Conservation (phyloP, 1,140 invertebrate species). For the Magallana angulata region DNA sequence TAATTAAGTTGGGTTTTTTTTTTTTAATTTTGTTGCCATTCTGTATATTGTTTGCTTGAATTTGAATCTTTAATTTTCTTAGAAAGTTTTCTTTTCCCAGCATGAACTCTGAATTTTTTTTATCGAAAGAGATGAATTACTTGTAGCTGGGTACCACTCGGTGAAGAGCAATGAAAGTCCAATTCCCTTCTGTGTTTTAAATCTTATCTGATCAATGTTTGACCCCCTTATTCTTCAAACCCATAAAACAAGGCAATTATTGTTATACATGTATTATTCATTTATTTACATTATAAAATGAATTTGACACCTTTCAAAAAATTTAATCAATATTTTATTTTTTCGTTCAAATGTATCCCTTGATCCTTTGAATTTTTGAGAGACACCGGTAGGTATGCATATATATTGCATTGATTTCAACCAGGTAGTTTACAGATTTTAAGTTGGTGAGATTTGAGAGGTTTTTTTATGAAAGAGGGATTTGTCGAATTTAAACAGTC, state of each 20-base stretch:
- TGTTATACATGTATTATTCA: not conserved
- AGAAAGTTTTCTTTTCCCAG: no score
- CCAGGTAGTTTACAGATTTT: not conserved
- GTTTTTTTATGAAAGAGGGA: not conserved
- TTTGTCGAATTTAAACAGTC: conserved; percentile 27
- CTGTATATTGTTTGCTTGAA: no score
- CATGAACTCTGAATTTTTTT: no score
- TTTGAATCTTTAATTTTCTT: no score
- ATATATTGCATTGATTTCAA: conserved; percentile 21
- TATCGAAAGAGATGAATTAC: no score
- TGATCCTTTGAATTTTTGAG: not conserved
- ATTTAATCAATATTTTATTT: not conserved
- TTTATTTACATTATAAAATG: not conserved
- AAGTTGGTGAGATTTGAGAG: not conserved
- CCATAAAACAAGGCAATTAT: not conserved
- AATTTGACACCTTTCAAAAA: not conserved
- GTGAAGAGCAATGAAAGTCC: not conserved
- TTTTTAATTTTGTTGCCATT: no score
- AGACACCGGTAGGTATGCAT: not conserved
- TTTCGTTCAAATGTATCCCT: not conserved
- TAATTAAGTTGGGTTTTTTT: no score
- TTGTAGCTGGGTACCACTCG: no score
- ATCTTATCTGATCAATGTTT: conserved; percentile 24
- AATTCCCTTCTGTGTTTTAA: conserved; percentile 14
- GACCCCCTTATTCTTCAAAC: not conserved